These are phyloP conservation scores for Drosophila chauvacae DNA, from an alignment of 1,140 invertebrate species.

Conservation along the genomic window DNA sequence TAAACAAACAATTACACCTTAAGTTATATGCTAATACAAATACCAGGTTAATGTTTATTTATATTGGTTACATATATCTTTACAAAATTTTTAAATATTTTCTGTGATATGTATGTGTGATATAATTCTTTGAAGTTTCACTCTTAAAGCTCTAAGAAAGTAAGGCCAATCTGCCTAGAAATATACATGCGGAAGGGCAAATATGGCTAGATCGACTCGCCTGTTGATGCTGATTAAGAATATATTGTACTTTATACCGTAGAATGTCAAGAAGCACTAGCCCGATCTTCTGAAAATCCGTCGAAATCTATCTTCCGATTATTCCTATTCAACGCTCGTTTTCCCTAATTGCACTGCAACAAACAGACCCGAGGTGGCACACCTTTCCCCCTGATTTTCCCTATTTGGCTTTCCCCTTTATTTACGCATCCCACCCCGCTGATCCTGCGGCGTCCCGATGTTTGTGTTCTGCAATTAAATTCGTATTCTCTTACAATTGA, in stretches of 20 bases:
- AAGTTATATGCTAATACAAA: no score
- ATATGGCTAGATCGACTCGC: neutral
- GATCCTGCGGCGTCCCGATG: slow-evolving; percentile 27
- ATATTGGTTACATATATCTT: no score
- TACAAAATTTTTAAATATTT: no score
- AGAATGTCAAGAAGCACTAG: neutral
- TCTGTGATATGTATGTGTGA: no score
- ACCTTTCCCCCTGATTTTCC: slow-evolving; percentile 16
- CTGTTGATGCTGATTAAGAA: neutral
- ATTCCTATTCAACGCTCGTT: neutral
- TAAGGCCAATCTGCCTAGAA: no score
- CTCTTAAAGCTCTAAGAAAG: no score
- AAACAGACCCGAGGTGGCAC: slow-evolving; percentile 3
- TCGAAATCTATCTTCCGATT: neutral
- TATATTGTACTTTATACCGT: neutral
- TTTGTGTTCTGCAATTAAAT: slow-evolving; percentile 82
- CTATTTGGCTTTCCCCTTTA: slow-evolving; percentile 28
- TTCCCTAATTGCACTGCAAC: slow-evolving; percentile 2
- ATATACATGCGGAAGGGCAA: neutral
- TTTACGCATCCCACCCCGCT: slow-evolving; percentile 25
- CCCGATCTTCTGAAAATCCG: neutral
- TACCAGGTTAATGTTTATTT: no score
- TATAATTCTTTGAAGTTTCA: no score
- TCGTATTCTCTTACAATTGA: slow-evolving; percentile 81
- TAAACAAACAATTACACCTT: no score